phyloP scores from a whole-genome alignment of 2,888 invertebrate species.

The Chymomyza amoena region DNA sequence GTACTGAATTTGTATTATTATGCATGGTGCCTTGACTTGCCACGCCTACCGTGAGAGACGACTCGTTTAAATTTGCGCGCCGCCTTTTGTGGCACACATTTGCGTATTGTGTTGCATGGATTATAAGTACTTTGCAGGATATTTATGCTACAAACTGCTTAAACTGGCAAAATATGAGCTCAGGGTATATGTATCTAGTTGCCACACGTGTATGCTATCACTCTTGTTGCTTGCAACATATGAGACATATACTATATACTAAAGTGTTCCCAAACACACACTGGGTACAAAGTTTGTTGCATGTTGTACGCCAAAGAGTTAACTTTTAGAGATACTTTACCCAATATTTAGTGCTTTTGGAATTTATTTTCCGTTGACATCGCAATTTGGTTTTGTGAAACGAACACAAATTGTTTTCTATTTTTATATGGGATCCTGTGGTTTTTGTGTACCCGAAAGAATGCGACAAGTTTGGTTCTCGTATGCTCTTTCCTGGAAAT shows the following conservation, averaged over 20 bases:
- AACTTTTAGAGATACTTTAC: conserved; percentile 13
- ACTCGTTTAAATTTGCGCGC: conserved; percentile 12
- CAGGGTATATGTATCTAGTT: conserved; percentile 15
- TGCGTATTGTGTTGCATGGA: conserved; percentile 56
- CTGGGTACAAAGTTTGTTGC: not conserved
- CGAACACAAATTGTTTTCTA: not conserved
- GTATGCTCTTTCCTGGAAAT: not conserved
- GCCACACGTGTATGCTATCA: too few relatives aligned
- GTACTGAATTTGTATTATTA: conserved; percentile 72
- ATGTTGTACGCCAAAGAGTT: not conserved
- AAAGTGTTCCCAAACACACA: too few relatives aligned
- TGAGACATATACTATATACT: too few relatives aligned
- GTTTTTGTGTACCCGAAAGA: not conserved
- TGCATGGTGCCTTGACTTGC: conserved; percentile 38
- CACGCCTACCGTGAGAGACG: conserved; percentile 17
- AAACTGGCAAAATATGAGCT: conserved; percentile 52
- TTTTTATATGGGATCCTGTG: not conserved
- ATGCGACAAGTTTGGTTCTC: not conserved
- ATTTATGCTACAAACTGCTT: conserved; percentile 66
- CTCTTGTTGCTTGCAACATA: too few relatives aligned
- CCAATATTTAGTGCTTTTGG: conserved; percentile 34
- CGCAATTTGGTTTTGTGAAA: conserved; percentile 45
- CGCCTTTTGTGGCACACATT: conserved; percentile 28
- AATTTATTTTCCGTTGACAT: conserved; percentile 64
- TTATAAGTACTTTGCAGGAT: conserved; percentile 72